Percentiles rank a stretch among this genome's conserved stretches.
Evolutionary conservation across 2,888 invertebrate genomes (phyloP).

Genomic region (Eupeodes latifasciatus): DNA sequence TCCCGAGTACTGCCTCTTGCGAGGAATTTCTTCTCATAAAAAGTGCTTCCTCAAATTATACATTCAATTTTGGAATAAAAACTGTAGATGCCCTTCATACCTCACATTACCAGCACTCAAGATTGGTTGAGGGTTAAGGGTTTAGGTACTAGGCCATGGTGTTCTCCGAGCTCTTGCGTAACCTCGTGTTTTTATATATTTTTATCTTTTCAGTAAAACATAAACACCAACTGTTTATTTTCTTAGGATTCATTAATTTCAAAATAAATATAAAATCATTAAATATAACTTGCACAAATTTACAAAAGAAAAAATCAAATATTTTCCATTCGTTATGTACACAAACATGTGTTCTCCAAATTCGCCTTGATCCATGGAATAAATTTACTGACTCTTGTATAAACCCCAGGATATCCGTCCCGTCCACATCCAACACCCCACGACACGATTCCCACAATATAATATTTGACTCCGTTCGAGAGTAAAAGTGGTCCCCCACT

Average conservation of each 20-base stretch:
- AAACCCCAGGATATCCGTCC: conserved; percentile 85
- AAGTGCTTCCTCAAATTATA: too few species aligned
- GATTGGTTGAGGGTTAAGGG: too few species aligned
- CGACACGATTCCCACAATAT: conserved; percentile 93
- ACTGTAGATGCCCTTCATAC: too few species aligned
- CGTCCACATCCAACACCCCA: conserved; percentile 90
- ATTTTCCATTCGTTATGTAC: conserved; percentile 82
- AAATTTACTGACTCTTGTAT: conserved; percentile 85
- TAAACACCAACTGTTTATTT: conserved; percentile 12
- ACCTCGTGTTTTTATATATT: too few species aligned
- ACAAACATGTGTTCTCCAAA: conserved; percentile 90
- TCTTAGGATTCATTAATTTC: conserved; percentile 46
- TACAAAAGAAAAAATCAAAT: conserved; percentile 2
- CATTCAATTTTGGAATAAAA: too few species aligned
- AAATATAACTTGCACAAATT: conserved; percentile 29
- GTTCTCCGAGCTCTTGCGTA: too few species aligned
- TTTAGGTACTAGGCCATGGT: too few species aligned
- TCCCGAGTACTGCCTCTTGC: too few species aligned
- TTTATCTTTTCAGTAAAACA: neutral
- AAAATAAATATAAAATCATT: conserved; percentile 58
- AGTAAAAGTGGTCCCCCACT: conserved; percentile 93
- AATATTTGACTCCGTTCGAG: conserved; percentile 90
- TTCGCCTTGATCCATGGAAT: conserved; percentile 90
- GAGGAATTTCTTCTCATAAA: too few species aligned
- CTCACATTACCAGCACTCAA: too few species aligned